Evolutionary conservation across 2,113 vertebrate species (phyloP).

Genomic region (Atrichornis clamosus): DNA sequence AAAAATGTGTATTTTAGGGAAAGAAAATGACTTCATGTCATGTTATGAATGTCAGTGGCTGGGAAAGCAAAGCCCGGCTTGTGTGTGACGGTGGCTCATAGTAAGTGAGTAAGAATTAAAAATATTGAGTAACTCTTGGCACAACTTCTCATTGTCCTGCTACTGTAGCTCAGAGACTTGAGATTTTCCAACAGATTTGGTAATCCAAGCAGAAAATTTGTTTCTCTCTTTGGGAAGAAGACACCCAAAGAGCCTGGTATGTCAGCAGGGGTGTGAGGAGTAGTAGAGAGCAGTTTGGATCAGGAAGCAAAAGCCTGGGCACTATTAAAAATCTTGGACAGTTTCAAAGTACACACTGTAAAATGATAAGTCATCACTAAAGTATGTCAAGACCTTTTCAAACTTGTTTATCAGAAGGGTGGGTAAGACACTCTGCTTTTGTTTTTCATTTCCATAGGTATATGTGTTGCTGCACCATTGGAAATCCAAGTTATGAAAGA

Average conservation of each 20-base stretch:
- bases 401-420: background rate
- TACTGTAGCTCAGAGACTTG: background rate
- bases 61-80: background rate
- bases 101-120: background rate
- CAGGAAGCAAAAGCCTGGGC: background rate
- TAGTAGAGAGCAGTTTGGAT: background rate
- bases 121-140: background rate
- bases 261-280: background rate
- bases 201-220: background rate
- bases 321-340: background rate
- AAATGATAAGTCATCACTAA: background rate
- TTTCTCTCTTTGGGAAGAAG: background rate
- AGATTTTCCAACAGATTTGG: background rate
- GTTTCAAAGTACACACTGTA: background rate
- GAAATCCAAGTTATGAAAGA: constrained; percentile 77
- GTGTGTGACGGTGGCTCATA: background rate
- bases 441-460: constrained; percentile 70
- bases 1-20: background rate
- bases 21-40: background rate
- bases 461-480: constrained; percentile 82
- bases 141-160: background rate
- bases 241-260: background rate
- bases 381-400: background rate
- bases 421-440: background rate
- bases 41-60: background rate